These are phyloP conservation scores for Xiphorhynchus erythropygius DNA, from an alignment of 2,797 vertebrate species.

Conservation along the genomic window DNA sequence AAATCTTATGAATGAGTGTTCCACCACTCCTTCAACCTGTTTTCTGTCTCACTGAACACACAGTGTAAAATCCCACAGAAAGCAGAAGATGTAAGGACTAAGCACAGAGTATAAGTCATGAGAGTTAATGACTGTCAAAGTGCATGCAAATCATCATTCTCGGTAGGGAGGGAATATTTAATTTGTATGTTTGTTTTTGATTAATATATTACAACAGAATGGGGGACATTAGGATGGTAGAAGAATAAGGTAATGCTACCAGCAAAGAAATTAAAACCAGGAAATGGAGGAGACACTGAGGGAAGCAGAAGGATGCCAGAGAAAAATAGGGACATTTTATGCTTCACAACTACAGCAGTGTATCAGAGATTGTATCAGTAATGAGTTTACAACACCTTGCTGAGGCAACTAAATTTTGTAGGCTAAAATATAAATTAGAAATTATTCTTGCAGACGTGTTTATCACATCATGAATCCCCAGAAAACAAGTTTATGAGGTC, in stretches of 20 bases:
- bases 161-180: background rate
- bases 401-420: background rate
- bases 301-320: background rate
- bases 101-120: background rate
- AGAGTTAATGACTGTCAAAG: background rate
- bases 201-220: background rate
- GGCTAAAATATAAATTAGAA: background rate
- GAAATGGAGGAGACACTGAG: background rate
- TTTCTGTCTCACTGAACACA: background rate
- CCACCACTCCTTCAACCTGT: background rate
- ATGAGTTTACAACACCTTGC: background rate
- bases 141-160: background rate
- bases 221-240: background rate
- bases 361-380: background rate
- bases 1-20: accelerated
- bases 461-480: background rate
- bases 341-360: background rate
- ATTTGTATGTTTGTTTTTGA: background rate
- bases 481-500: background rate
- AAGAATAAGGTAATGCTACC: background rate
- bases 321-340: background rate
- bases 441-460: background rate
- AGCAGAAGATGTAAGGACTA: background rate
- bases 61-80: background rate
- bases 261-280: background rate